Evolutionary conservation across 2,113 vertebrate genomes (phyloP).

Genomic region (Psittacara wagleri): DNA sequence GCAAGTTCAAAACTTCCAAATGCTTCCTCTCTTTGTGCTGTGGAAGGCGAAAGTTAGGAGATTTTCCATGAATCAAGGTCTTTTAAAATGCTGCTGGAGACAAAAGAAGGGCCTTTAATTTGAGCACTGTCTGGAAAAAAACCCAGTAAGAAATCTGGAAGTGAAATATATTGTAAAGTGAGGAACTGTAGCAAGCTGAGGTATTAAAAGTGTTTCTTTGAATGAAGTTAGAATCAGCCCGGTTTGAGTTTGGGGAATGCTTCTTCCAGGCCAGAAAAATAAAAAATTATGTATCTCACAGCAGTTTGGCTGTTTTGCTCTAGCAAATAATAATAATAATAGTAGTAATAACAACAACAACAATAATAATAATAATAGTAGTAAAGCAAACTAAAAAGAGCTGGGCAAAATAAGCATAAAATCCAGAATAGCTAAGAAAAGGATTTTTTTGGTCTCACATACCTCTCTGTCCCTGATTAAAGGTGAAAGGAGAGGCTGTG

Average conservation of each 20-base stretch:
- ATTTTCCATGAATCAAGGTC: not conserved
- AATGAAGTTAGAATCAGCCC: not conserved
- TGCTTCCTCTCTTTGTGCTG: not conserved
- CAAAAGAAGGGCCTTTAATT: not conserved
- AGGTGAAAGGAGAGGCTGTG: not conserved
- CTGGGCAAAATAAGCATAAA: not conserved
- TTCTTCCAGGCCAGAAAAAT: not conserved
- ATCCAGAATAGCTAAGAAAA: not conserved
- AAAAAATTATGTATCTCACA: not conserved
- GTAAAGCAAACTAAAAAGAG: not conserved
- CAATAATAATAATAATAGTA: not conserved
- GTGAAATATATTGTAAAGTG: not conserved
- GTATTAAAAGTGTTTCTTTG: not conserved
- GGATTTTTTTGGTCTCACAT: not conserved
- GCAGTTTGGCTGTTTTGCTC: not conserved
- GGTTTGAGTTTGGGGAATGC: not conserved
- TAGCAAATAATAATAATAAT: not conserved
- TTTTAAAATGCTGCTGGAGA: not conserved
- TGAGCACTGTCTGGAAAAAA: not conserved
- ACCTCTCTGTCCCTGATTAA: not conserved
- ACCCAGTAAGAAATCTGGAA: not conserved
- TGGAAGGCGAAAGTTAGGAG: not conserved
- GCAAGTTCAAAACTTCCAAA: not conserved
- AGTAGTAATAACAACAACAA: not conserved
- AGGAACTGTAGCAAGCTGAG: accelerated